Evolutionary conservation across 2,888 invertebrate species (phyloP).

Genomic region (Nipponacmea schrenckii): DNA sequence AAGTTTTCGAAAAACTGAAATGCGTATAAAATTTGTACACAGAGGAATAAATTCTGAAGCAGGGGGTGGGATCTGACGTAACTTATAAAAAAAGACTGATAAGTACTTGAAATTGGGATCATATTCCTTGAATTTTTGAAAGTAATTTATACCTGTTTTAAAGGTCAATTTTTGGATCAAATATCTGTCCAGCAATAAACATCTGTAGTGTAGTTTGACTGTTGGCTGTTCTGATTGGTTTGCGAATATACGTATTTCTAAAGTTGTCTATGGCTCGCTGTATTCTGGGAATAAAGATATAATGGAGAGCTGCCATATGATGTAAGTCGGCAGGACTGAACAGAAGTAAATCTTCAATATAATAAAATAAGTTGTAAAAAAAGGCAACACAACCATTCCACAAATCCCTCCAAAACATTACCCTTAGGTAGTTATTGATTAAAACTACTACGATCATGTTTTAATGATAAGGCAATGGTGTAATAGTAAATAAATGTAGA

Average conservation of each 20-base stretch:
- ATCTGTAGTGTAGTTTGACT: not conserved
- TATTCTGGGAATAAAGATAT: not conserved
- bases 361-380: not conserved
- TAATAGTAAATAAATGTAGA: no score
- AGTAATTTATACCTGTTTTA: not conserved
- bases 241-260: not conserved
- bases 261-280: not conserved
- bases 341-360: not conserved
- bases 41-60: no score
- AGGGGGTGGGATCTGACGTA: no score
- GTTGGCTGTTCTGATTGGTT: not conserved
- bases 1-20: no score
- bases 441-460: no score
- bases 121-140: not conserved
- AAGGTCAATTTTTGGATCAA: not conserved
- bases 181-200: conserved; percentile 4
- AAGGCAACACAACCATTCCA: not conserved
- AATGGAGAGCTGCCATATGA: not conserved
- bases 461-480: no score
- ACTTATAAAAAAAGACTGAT: no score
- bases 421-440: no score
- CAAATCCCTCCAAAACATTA: not conserved
- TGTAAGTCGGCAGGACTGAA: not conserved
- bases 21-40: no score
- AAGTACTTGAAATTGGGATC: no score